Evolutionary conservation across 2,797 vertebrate species (phyloP).

Genomic region (Gymnothorax javanicus): DNA sequence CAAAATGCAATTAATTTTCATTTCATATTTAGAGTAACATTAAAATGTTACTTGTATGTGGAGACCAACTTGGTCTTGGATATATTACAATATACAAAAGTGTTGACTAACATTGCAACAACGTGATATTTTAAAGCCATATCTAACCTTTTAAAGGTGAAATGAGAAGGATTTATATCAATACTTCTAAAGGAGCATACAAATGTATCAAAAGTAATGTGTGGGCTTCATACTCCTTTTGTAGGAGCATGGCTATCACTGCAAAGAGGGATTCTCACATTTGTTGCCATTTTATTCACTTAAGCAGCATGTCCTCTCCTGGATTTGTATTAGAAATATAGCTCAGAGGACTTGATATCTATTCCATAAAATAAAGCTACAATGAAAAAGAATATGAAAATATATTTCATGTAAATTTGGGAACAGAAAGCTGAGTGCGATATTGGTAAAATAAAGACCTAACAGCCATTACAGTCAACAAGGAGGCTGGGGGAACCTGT

Average conservation of each 20-base stretch:
- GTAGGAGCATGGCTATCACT: not conserved
- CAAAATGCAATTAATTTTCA: conserved; percentile 2
- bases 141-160: conserved; percentile 29
- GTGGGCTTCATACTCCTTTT: conserved; percentile 4
- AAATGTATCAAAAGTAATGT: conserved; percentile 8
- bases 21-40: conserved; percentile 42
- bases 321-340: not conserved
- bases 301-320: not conserved
- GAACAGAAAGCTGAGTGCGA: not conserved
- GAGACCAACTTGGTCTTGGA: conserved; percentile 25
- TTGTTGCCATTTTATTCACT: not conserved
- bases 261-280: not conserved
- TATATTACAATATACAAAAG: conserved; percentile 22
- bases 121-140: conserved; percentile 35
- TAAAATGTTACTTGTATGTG: conserved; percentile 33
- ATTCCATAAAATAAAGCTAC: conserved; percentile 10
- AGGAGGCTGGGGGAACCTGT: conserved; percentile 1
- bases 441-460: conserved; percentile 1
- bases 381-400: not conserved
- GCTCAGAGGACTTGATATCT: conserved; percentile 14
- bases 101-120: conserved; percentile 25
- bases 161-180: conserved; percentile 15
- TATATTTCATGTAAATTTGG: not conserved
- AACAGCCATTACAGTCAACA: not conserved
- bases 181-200: conserved; percentile 12